phyloP scores from a whole-genome alignment of 1,140 invertebrate genomes.

The Ctenoplectra terminalis region DNA sequence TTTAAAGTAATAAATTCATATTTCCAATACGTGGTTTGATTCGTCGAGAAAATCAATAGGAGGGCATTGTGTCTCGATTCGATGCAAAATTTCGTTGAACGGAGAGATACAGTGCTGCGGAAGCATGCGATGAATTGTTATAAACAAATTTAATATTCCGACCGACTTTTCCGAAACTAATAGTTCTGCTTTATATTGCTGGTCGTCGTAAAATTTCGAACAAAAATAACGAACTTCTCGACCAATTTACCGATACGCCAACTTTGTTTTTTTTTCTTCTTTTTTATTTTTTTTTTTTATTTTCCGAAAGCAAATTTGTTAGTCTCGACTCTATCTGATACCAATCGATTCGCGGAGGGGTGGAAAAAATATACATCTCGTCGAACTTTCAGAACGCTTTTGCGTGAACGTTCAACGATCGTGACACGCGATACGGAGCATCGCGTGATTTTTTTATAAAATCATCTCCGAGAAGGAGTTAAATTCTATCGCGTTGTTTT shows the following conservation, averaged over 20 bases:
- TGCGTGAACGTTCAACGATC: too few species aligned
- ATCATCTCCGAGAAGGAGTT: too few species aligned
- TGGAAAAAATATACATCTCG: background rate
- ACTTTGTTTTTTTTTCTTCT: background rate
- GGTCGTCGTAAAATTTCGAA: background rate
- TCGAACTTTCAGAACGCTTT: background rate
- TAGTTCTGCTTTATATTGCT: background rate
- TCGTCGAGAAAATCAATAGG: background rate
- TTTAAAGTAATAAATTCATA: too few species aligned
- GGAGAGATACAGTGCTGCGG: background rate
- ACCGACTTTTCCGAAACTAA: background rate
- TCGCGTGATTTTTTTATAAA: too few species aligned
- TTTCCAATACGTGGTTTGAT: background rate
- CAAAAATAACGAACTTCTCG: background rate
- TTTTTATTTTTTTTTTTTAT: background rate
- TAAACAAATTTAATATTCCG: slow-evolving; percentile 14
- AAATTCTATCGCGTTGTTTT: too few species aligned
- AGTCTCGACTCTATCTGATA: background rate
- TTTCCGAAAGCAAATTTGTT: background rate
- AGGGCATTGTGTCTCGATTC: too few species aligned
- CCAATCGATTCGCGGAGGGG: background rate
- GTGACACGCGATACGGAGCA: too few species aligned
- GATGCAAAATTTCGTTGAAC: too few species aligned
- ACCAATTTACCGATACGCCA: background rate
- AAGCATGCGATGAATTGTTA: background rate